Percentiles rank a stretch among this genome's conserved stretches.
Conservation (phyloP, 92 coral and sea anemone species). For the Umimayanthus kanabou region DNA sequence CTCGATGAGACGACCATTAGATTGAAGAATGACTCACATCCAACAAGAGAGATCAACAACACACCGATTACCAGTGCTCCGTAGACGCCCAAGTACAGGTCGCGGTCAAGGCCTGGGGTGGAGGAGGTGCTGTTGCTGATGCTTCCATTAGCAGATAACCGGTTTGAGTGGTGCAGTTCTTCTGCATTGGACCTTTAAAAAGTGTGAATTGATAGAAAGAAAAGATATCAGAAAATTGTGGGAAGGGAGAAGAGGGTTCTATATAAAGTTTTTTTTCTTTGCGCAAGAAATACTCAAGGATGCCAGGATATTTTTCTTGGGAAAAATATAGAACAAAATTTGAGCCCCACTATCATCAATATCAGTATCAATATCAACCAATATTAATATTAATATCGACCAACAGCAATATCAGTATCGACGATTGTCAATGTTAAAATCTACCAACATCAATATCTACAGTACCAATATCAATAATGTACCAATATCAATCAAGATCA, state of each 20-base stretch:
- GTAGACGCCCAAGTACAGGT: constrained; percentile 59
- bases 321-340: no score
- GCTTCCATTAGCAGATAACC: constrained; percentile 43
- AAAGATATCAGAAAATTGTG: not conserved
- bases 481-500: not conserved
- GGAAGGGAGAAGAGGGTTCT: no score
- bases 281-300: no score
- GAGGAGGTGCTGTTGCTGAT: constrained; percentile 36
- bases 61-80: constrained; percentile 65
- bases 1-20: constrained; percentile 67
- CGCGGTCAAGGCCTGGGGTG: constrained; percentile 50
- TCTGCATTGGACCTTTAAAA: constrained; percentile 66
- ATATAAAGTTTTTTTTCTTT: no score
- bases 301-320: no score
- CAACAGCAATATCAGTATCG: no score
- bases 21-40: constrained; percentile 60
- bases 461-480: no score
- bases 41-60: constrained; percentile 48
- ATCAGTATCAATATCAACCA: no score
- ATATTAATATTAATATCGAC: not conserved
- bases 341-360: no score
- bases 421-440: not conserved
- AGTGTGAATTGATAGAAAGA: not conserved
- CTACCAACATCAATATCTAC: no score
- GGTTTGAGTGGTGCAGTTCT: constrained; percentile 50